A percentile compares a stretch with the other conserved stretches of the same genome.
These are phyloP conservation scores for Leptinotarsa undecemlineata DNA, from an alignment of 1,140 invertebrate species.

Conservation along the genomic window DNA sequence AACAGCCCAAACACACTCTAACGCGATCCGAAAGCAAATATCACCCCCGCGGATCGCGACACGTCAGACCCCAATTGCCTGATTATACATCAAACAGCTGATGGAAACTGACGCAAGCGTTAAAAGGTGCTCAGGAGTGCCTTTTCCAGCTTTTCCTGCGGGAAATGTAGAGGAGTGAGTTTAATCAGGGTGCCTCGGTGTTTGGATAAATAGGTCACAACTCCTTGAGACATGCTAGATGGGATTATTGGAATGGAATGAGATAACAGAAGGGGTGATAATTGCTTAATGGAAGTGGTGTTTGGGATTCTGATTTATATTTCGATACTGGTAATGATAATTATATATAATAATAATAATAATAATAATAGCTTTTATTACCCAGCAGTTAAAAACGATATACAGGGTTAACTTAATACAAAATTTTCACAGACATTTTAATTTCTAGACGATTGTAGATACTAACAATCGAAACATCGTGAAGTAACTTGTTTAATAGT, in stretches of 20 bases:
- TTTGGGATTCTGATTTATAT: too few species aligned
- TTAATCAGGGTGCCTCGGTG: neutral
- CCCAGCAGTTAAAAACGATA: too few species aligned
- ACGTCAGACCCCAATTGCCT: neutral
- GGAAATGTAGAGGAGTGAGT: neutral
- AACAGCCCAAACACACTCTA: neutral
- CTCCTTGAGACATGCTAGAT: neutral
- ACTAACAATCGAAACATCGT: too few species aligned
- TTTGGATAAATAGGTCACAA: constrained; percentile 5
- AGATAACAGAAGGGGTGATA: too few species aligned
- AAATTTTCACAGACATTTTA: too few species aligned
- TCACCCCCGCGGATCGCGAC: neutral
- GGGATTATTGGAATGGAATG: neutral
- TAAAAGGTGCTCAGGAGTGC: constrained; percentile 11
- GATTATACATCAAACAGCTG: constrained; percentile 22
- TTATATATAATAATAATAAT: too few species aligned
- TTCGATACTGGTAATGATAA: too few species aligned
- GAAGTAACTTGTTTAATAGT: too few species aligned
- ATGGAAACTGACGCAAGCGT: constrained; percentile 22
- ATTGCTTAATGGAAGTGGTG: too few species aligned
- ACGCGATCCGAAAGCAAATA: neutral
- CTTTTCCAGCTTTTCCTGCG: constrained; percentile 13
- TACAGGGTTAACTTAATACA: too few species aligned
- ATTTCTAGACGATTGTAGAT: too few species aligned
- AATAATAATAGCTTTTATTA: too few species aligned